Evolutionary conservation across 2,888 invertebrate species (phyloP), one percentile per base, ranked within the genome.

Genomic region (Ectropis crepuscularia): DNA sequence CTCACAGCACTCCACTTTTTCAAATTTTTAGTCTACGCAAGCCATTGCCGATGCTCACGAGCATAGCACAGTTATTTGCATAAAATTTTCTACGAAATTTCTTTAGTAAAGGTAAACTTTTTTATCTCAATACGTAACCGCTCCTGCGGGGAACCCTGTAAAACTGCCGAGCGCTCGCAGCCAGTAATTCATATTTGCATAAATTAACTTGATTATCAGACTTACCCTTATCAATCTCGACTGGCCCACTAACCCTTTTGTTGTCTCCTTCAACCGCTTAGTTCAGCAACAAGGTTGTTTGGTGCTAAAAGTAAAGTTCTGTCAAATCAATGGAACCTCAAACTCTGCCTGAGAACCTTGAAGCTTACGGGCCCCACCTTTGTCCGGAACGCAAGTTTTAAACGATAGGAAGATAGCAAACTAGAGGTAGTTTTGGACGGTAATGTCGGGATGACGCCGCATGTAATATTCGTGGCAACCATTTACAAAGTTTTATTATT

Each of bases 221-320:
- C 6, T 5, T 38, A 38, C 38, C 38, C 39, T 39, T 12, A n/a
- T 50, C 6, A n/a, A 50, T 8, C 37, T 36, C 10, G 28, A 6
- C 53, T 45, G 45, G 8, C 45, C 37, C 12, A 54, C 45, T 45
- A 37, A 54, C 53, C 37, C 28, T 36, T 57, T 7, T 51, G 45
- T 51, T 54, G 11, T 61, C 36, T 41, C 60, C 41, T 45, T 11
- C 50, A 39, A 50, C 38, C 46, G 39, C 42, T 53, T 36, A 38
- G 10, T 53, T 60, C 51, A 43, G 46, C 45, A 51, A 57, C 57
- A 53, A 47, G 16, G 9, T 53, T 48, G 53, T 57, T 53, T 53
- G 43, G 42, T 53, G 43, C 11, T 57, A 57, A 57, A 62, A 47
- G 11, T 28, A 47, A 62, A 51, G 57, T 53, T 48, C 49, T 48